These are phyloP conservation scores for Philopedon plagiatum DNA, from an alignment of 2,888 invertebrate genomes.

Conservation along the genomic window DNA sequence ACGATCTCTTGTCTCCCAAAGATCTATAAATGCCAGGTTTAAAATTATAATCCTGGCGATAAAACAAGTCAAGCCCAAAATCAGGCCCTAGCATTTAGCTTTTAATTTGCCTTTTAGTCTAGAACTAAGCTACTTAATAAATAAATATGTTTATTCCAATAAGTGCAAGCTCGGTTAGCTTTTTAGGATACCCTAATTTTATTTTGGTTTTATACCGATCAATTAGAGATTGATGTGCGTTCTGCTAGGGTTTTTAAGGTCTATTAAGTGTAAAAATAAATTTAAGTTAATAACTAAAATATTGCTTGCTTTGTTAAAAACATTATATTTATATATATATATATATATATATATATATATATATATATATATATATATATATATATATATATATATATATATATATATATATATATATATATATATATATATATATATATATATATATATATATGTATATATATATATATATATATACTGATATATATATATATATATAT, in stretches of 20 bases:
- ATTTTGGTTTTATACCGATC: slow-evolving; percentile 16
- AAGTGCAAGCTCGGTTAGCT: slow-evolving; percentile 46
- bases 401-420: slow-evolving; percentile 13
- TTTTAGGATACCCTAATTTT: slow-evolving; percentile 36
- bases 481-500: slow-evolving; percentile 13
- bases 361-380: neutral
- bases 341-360: too few species aligned
- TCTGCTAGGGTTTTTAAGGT: neutral
- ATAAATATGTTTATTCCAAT: slow-evolving; percentile 48
- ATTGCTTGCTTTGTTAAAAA: too few species aligned
- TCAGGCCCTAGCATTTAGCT: slow-evolving; percentile 48
- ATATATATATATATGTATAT: slow-evolving; percentile 11
- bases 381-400: neutral
- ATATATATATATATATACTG: too few species aligned
- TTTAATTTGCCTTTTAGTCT: slow-evolving; percentile 48
- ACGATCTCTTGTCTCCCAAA: slow-evolving; percentile 46
- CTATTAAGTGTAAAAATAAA: too few species aligned
- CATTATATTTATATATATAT: too few species aligned
- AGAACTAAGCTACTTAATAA: slow-evolving; percentile 45
- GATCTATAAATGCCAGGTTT: slow-evolving; percentile 51
- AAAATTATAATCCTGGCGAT: slow-evolving; percentile 49
- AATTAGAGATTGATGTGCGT: neutral
- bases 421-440: slow-evolving; percentile 8
- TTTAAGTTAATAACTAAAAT: too few species aligned
- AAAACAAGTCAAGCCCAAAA: slow-evolving; percentile 50